Evolutionary conservation across 2,113 vertebrate genomes (phyloP).

Genomic region (Sitta europaea): DNA sequence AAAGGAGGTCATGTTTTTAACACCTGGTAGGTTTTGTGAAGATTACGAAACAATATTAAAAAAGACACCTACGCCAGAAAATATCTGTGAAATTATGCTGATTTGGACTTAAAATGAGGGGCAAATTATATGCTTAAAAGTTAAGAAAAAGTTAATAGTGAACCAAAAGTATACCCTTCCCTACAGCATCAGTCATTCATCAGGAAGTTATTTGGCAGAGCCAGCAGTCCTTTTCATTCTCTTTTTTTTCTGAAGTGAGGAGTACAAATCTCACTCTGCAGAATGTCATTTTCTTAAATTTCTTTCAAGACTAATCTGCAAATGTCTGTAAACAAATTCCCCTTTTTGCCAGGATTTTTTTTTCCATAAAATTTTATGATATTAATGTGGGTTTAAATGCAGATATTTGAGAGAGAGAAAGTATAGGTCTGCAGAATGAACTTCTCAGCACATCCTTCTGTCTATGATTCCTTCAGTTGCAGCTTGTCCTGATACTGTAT

Average conservation of each 20-base stretch:
- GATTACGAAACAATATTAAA: not conserved
- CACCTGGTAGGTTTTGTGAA: not conserved
- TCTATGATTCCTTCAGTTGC: not conserved
- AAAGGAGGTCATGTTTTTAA: not conserved
- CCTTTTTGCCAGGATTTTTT: not conserved
- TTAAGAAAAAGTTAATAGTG: not conserved
- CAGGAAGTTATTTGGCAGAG: not conserved
- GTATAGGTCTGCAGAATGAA: not conserved
- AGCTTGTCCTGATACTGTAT: not conserved
- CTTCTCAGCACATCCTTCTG: not conserved
- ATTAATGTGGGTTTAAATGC: not conserved
- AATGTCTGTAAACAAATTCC: not conserved
- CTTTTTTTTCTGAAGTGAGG: not conserved
- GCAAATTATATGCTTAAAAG: not conserved
- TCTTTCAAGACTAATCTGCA: not conserved
- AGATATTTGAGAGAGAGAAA: not conserved
- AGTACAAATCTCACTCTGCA: not conserved
- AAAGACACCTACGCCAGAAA: not conserved
- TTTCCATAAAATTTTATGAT: not conserved
- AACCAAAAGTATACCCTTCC: not conserved
- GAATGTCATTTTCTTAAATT: not conserved
- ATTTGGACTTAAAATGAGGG: not conserved
- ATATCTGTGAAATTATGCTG: not conserved
- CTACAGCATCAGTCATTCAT: not conserved
- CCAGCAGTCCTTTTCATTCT: not conserved